Evolutionary conservation across 2,888 invertebrate species (phyloP).

Genomic region (Philhelius pedissequus): DNA sequence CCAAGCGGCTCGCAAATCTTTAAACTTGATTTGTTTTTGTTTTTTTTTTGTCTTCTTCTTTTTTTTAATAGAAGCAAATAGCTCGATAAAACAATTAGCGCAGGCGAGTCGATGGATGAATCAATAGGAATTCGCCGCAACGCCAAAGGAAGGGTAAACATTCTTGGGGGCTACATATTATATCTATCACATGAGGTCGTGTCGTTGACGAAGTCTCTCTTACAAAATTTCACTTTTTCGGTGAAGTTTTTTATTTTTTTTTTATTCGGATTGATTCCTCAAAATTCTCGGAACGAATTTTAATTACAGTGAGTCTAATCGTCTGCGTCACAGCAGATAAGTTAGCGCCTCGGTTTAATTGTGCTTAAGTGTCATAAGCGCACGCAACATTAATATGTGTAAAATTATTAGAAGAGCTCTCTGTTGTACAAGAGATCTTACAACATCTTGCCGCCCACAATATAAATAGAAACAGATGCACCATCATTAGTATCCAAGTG

Average conservation of each 20-base stretch:
- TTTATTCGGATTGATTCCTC: not conserved
- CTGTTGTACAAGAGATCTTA: not conserved
- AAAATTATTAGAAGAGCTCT: slow-evolving; percentile 33
- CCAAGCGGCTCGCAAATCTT: slow-evolving; percentile 36
- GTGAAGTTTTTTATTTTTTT: not conserved
- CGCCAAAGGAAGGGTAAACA: slow-evolving; percentile 68
- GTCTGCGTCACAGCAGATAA: slow-evolving; percentile 58
- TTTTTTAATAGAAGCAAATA: slow-evolving; percentile 68
- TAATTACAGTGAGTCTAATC: slow-evolving; percentile 53
- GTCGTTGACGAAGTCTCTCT: not conserved
- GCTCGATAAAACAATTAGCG: slow-evolving; percentile 70
- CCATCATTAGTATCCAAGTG: not conserved
- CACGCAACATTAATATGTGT: slow-evolving; percentile 34
- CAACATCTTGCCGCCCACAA: not conserved
- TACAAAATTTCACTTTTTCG: not conserved
- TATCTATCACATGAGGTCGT: not conserved
- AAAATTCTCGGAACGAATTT: slow-evolving; percentile 39
- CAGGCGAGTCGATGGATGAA: slow-evolving; percentile 63
- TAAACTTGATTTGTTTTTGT: slow-evolving; percentile 31
- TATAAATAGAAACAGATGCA: not conserved
- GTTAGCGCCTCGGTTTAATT: slow-evolving; percentile 60
- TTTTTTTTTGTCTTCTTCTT: slow-evolving; percentile 26
- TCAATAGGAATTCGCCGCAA: slow-evolving; percentile 67
- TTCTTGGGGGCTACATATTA: slow-evolving; percentile 44
- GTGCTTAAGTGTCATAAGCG: slow-evolving; percentile 54